Evolutionary conservation across 2,797 vertebrate genomes (phyloP).

Genomic region (Amphiprion clarkii): DNA sequence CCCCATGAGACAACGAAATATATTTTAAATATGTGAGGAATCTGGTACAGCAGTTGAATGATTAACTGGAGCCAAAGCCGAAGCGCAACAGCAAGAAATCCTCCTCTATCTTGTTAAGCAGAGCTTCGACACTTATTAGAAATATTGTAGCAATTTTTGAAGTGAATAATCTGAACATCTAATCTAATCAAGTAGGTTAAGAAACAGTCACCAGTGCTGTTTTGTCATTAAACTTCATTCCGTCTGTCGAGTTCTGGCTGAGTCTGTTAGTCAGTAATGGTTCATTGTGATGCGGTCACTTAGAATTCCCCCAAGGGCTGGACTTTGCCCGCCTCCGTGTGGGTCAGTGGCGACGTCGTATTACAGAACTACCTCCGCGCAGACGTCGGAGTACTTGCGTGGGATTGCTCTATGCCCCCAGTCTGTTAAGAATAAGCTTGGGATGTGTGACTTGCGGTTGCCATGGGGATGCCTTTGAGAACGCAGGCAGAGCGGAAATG

Average conservation of each 20-base stretch:
- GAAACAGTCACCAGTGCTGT: too few species aligned
- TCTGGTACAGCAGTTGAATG: slow-evolving; percentile 53
- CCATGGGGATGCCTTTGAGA: slow-evolving; percentile 61
- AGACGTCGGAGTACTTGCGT: slow-evolving; percentile 56
- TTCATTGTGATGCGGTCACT: slow-evolving; percentile 19
- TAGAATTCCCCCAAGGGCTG: slow-evolving; percentile 35
- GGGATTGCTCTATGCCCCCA: slow-evolving; percentile 52
- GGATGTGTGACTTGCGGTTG: slow-evolving; percentile 70
- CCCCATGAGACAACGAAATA: slow-evolving; percentile 20
- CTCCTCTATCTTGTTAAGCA: slow-evolving; percentile 1
- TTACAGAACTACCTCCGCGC: slow-evolving; percentile 55
- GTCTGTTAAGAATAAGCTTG: slow-evolving; percentile 55
- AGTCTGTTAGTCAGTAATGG: not conserved
- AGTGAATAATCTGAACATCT: not conserved
- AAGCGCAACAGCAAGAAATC: slow-evolving; percentile 20
- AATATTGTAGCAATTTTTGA: not conserved
- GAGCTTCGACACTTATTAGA: not conserved
- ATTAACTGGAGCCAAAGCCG: slow-evolving; percentile 55
- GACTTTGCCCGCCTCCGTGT: slow-evolving; percentile 48
- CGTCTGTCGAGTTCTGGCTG: not conserved
- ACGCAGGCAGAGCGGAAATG: slow-evolving; percentile 56
- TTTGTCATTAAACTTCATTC: slow-evolving; percentile 1
- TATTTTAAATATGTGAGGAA: slow-evolving; percentile 65
- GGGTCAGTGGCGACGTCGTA: slow-evolving; percentile 45
- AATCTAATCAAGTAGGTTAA: not conserved